Percentiles rank a stretch among this genome's conserved stretches.
phyloP scores from a whole-genome alignment of 2,888 invertebrate genomes.

The Troides oblongomaculatus region DNA sequence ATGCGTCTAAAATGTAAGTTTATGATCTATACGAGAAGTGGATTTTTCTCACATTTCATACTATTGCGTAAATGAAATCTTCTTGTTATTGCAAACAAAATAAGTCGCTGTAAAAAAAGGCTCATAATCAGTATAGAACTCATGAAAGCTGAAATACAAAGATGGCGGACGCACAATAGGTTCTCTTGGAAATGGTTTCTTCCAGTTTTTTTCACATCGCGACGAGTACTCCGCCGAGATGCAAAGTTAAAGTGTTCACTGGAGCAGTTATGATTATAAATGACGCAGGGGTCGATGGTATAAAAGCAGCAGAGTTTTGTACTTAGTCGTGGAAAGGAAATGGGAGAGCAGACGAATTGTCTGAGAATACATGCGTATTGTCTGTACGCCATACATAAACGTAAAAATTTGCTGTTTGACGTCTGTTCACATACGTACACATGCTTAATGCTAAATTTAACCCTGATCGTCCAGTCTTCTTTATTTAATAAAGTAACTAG shows the following conservation, averaged over 20 bases:
- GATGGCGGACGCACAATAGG: conserved; percentile 45
- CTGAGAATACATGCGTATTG: not conserved
- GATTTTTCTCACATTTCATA: too few species aligned
- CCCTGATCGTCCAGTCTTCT: too few species aligned
- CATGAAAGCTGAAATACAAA: conserved; percentile 47
- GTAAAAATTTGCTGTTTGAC: too few species aligned
- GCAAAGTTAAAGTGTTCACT: conserved; percentile 58
- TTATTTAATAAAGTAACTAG: too few species aligned
- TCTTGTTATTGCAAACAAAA: too few species aligned
- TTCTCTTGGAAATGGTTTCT: conserved; percentile 46
- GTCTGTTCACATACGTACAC: too few species aligned
- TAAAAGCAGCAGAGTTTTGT: conserved; percentile 42
- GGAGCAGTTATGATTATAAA: conserved; percentile 66
- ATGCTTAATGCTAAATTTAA: too few species aligned
- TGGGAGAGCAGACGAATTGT: conserved; percentile 38
- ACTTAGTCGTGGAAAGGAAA: conserved; percentile 47
- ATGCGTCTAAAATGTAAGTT: too few species aligned
- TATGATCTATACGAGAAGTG: too few species aligned
- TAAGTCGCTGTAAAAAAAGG: too few species aligned
- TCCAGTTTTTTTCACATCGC: conserved; percentile 48
- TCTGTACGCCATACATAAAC: not conserved
- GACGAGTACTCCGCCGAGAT: conserved; percentile 52
- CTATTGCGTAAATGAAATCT: too few species aligned
- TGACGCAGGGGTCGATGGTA: conserved; percentile 55
- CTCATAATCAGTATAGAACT: conserved; percentile 5